A percentile compares a stretch with the other conserved stretches of the same genome.
Conservation (phyloP, 1,140 invertebrate species). For the Drosophila asahinai region DNA sequence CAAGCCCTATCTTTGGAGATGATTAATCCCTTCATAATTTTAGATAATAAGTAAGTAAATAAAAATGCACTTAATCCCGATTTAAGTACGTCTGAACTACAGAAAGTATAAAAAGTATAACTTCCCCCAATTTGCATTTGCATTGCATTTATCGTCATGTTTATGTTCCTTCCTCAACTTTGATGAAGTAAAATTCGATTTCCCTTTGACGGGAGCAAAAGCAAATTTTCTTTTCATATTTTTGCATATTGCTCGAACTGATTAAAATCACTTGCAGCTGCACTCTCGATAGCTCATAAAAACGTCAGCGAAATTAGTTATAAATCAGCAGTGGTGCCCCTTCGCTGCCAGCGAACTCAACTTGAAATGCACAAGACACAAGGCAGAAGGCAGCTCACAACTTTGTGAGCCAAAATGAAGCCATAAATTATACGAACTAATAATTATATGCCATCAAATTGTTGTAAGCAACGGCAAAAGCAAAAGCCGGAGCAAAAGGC, state of each 20-base stretch:
- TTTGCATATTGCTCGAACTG: constrained; percentile 49
- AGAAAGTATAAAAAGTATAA: not conserved
- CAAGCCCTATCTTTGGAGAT: no score
- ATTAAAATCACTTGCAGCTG: constrained; percentile 55
- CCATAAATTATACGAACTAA: constrained; percentile 82
- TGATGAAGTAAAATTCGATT: constrained; percentile 38
- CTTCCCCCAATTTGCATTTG: constrained; percentile 9
- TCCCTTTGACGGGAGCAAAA: constrained; percentile 31
- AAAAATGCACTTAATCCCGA: not conserved
- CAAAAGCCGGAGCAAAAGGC: constrained; percentile 25
- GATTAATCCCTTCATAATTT: not conserved
- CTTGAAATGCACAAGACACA: constrained; percentile 52
- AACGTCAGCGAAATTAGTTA: constrained; percentile 73
- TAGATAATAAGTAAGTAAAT: not conserved
- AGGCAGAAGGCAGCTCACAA: constrained; percentile 46
- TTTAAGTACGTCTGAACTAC: not conserved
- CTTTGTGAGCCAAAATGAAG: constrained; percentile 76
- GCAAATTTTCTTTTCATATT: constrained; percentile 34
- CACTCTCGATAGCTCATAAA: constrained; percentile 62
- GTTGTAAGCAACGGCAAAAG: constrained; percentile 65
- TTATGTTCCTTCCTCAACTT: constrained; percentile 12
- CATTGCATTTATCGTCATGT: not conserved
- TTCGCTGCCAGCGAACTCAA: constrained; percentile 1
- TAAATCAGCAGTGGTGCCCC: constrained; percentile 59
- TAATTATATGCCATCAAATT: constrained; percentile 82